A percentile compares a stretch with the other conserved stretches of the same genome.
phyloP scores from a whole-genome alignment of 1,140 invertebrate genomes.

The Drosophila lowei region DNA sequence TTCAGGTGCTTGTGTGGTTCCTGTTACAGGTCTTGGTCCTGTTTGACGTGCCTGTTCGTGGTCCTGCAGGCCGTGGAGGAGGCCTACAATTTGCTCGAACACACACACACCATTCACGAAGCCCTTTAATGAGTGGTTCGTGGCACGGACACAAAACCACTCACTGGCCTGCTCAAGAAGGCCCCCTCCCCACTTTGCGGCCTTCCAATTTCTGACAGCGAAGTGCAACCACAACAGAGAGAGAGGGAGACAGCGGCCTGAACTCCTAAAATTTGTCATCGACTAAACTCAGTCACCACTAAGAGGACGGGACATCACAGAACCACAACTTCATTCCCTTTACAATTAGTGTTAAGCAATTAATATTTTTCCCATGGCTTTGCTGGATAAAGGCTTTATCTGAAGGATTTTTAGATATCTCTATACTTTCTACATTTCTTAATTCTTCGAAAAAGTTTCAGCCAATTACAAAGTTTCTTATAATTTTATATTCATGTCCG shows the following conservation, averaged over 20 bases:
- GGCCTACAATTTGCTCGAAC: conserved; percentile 50
- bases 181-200: neutral
- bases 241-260: neutral
- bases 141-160: conserved; percentile 15
- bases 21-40: no score
- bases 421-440: no score
- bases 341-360: neutral
- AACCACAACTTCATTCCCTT: conserved; percentile 1
- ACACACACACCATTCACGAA: conserved; percentile 12
- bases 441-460: no score
- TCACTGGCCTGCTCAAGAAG: conserved; percentile 17
- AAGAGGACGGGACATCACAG: no score
- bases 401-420: no score
- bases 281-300: neutral
- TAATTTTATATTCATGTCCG: no score
- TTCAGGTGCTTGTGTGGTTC: no score
- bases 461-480: no score
- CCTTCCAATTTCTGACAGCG: neutral
- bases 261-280: conserved; percentile 11
- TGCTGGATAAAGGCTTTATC: no score
- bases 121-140: conserved; percentile 63
- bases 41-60: neutral
- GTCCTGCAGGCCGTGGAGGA: conserved; percentile 11
- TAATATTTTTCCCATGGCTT: neutral
- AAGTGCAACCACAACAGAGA: conserved; percentile 30